Conservation (phyloP, 1,140 invertebrate species). For the Lucilia cuprina region DNA sequence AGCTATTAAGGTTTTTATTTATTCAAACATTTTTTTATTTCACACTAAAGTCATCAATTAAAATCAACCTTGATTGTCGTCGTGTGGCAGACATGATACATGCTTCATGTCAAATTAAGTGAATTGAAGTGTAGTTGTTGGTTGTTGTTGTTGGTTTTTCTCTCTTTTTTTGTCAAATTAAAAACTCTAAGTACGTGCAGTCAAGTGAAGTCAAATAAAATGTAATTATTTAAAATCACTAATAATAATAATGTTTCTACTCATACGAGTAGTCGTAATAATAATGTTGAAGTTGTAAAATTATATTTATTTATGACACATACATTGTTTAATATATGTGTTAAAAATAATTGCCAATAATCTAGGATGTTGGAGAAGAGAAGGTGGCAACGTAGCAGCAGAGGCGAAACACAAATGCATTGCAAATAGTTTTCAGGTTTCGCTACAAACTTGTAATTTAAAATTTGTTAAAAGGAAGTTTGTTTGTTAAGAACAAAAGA, state of each 20-base stretch:
- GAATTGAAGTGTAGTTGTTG: conserved; percentile 3
- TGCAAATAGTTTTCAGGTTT: not conserved
- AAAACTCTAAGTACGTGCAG: not conserved
- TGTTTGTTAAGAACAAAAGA: conserved; percentile 22
- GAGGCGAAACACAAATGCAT: not conserved
- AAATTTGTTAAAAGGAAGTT: not conserved
- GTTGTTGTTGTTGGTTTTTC: not conserved
- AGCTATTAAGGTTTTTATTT: too few species aligned
- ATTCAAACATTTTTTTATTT: not conserved
- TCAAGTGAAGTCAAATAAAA: not conserved
- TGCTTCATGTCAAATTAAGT: not conserved
- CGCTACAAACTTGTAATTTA: not conserved
- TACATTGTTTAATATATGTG: not conserved
- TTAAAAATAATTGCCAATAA: not conserved
- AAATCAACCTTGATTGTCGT: conserved; percentile 12
- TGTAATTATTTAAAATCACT: conserved; percentile 18
- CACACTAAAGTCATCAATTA: conserved; percentile 17
- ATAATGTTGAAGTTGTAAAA: too few species aligned
- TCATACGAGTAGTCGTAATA: too few species aligned
- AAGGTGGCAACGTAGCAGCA: too few species aligned
- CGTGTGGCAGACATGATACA: conserved; percentile 13
- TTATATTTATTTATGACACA: not conserved
- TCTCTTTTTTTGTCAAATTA: not conserved
- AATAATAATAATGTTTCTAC: not conserved
- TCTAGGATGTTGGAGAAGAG: not conserved